These are phyloP conservation scores for Drosophila percnosoma DNA, from an alignment of 2,888 invertebrate genomes.

Conservation along the genomic window DNA sequence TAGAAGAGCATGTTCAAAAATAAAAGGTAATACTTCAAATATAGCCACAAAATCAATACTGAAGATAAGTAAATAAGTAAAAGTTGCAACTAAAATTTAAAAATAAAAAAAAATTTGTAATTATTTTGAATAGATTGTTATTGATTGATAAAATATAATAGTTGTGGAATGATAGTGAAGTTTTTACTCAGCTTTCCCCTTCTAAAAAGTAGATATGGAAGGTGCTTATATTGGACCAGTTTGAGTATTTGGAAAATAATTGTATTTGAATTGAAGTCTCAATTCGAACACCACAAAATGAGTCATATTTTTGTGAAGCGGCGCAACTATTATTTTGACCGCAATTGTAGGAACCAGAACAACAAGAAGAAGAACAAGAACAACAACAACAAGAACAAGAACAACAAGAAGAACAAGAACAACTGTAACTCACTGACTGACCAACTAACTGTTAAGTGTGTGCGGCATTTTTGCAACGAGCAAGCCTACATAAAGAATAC, in stretches of 20 bases:
- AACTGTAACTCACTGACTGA: constrained; percentile 14
- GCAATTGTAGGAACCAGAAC: neutral
- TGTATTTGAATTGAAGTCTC: neutral
- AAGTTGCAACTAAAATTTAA: neutral
- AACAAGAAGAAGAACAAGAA: neutral
- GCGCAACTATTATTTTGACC: neutral
- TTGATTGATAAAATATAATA: too few species aligned
- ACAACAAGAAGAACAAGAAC: neutral
- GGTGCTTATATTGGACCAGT: neutral
- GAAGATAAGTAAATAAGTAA: neutral
- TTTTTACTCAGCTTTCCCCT: neutral
- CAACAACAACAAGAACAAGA: constrained; percentile 1
- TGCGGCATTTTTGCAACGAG: constrained; percentile 29
- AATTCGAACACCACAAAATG: neutral
- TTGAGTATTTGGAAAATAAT: neutral
- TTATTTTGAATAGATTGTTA: too few species aligned
- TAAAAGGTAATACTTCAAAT: neutral
- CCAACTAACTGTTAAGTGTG: constrained; percentile 29
- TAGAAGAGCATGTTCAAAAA: neutral
- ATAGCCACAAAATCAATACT: neutral
- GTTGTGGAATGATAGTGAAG: neutral
- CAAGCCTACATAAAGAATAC: neutral
- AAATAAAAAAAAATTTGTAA: too few species aligned
- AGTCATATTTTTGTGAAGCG: neutral
- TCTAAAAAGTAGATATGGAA: neutral